A percentile compares a stretch with the other conserved stretches of the same genome.
Evolutionary conservation across 1,140 invertebrate genomes (phyloP).

Genomic region (Epicauta chinensis): DNA sequence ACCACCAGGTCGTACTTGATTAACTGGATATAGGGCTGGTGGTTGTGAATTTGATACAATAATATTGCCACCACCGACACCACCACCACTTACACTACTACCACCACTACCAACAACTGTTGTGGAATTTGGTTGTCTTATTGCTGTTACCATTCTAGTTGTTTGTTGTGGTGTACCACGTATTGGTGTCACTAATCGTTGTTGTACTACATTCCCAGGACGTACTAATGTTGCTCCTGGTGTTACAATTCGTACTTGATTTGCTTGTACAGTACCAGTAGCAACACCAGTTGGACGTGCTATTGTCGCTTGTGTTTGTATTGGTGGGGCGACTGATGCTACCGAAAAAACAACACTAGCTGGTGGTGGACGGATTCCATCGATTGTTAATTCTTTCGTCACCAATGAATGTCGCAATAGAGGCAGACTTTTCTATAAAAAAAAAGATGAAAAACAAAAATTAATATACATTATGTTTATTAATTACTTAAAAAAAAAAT

Average conservation of each 20-base stretch:
- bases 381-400: slow-evolving; percentile 88
- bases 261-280: slow-evolving; percentile 20
- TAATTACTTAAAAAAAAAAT: too few species aligned
- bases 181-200: slow-evolving; percentile 44
- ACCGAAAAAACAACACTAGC: slow-evolving; percentile 54
- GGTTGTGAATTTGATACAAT: slow-evolving; percentile 39
- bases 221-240: slow-evolving; percentile 44
- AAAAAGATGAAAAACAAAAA: neutral
- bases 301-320: slow-evolving; percentile 39
- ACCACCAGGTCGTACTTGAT: slow-evolving; percentile 25
- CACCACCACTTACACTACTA: too few species aligned
- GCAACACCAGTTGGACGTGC: slow-evolving; percentile 20
- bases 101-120: neutral
- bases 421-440: slow-evolving; percentile 87
- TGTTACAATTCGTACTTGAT: slow-evolving; percentile 53
- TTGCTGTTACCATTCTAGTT: slow-evolving; percentile 39
- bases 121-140: slow-evolving; percentile 35
- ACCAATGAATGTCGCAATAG: slow-evolving; percentile 84
- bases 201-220: slow-evolving; percentile 48
- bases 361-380: slow-evolving; percentile 87
- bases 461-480: neutral
- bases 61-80: slow-evolving; percentile 14
- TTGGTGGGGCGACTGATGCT: slow-evolving; percentile 43
- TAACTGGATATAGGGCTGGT: slow-evolving; percentile 41
- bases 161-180: slow-evolving; percentile 31